Percentiles rank a stretch among this genome's conserved stretches.
These are phyloP conservation scores for Macroramphosus scolopax DNA, from an alignment of 2,797 vertebrate genomes.

Conservation along the genomic window DNA sequence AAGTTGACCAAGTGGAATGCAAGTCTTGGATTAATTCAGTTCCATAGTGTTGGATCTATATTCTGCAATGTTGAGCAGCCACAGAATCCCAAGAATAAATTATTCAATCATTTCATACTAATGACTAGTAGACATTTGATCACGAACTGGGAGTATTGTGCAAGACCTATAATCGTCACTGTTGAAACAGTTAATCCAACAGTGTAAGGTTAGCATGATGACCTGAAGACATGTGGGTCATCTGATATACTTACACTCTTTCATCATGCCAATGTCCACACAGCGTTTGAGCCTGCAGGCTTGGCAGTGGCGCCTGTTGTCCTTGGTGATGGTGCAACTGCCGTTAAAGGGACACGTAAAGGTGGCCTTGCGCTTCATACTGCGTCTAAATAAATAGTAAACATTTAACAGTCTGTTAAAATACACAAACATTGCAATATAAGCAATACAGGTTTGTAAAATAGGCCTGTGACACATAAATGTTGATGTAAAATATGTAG, in stretches of 20 bases:
- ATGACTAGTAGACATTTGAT: too few species aligned
- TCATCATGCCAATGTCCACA: conserved; percentile 80
- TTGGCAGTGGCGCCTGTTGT: conserved; percentile 98
- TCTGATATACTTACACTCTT: conserved; percentile 89
- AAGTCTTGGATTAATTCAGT: neutral
- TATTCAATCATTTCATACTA: neutral
- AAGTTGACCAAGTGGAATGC: conserved; percentile 2
- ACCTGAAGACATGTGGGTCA: conserved; percentile 30
- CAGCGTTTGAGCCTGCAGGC: conserved; percentile 93
- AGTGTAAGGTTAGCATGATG: neutral
- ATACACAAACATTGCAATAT: conserved; percentile 1
- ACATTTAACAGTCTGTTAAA: conserved; percentile 20
- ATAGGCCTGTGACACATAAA: too few species aligned
- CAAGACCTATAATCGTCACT: too few species aligned
- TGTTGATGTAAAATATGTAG: too few species aligned
- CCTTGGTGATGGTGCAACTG: conserved; percentile 95
- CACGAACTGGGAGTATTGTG: too few species aligned
- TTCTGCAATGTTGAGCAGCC: neutral
- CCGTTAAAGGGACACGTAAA: conserved; percentile 95
- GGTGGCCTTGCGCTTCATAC: conserved; percentile 93
- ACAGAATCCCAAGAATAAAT: neutral
- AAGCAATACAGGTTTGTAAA: neutral
- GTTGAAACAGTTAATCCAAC: neutral
- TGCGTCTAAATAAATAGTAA: conserved; percentile 78
- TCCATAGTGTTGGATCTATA: neutral